These are phyloP conservation scores for Kuschelorhynchus macadamiae DNA, from an alignment of 2,888 invertebrate genomes.

Conservation along the genomic window DNA sequence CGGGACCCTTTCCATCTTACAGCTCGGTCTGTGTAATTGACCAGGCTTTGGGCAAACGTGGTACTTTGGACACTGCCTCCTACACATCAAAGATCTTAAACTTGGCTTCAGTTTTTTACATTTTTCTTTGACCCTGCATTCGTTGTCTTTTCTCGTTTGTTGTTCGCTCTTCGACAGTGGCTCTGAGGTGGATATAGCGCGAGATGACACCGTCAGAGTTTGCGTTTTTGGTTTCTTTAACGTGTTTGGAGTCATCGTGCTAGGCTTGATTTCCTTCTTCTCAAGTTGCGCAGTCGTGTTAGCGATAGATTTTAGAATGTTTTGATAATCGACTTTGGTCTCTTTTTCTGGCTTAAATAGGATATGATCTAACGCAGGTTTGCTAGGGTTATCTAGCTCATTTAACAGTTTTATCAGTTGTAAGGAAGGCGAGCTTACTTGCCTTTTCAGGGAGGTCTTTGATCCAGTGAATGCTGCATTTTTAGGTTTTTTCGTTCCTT, in stretches of 20 bases:
- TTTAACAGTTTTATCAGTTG: slow-evolving; percentile 22
- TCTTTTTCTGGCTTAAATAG: slow-evolving; percentile 28
- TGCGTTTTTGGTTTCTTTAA: slow-evolving; percentile 12
- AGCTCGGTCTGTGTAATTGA: neutral
- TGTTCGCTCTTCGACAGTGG: slow-evolving; percentile 13
- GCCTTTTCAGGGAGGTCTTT: neutral
- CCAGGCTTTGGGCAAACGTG: neutral
- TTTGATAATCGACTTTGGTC: slow-evolving; percentile 21
- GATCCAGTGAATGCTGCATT: too few relatives aligned
- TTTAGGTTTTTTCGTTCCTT: too few relatives aligned
- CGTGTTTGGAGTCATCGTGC: neutral
- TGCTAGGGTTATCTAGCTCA: slow-evolving; percentile 18
- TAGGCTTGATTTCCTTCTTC: slow-evolving; percentile 20
- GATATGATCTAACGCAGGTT: neutral
- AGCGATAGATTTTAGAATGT: slow-evolving; percentile 31
- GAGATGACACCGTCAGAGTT: slow-evolving; percentile 31
- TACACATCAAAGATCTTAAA: slow-evolving; percentile 25
- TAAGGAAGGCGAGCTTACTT: slow-evolving; percentile 1
- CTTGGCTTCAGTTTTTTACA: slow-evolving; percentile 33
- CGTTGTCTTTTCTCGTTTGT: slow-evolving; percentile 27
- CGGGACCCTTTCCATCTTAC: slow-evolving; percentile 22
- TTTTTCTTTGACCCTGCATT: slow-evolving; percentile 23
- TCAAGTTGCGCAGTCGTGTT: slow-evolving; percentile 14
- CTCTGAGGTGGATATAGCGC: slow-evolving; percentile 41
- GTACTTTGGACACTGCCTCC: slow-evolving; percentile 25